phyloP scores from a whole-genome alignment of 1,140 invertebrate genomes.

The Lutraria rhynchaena region DNA sequence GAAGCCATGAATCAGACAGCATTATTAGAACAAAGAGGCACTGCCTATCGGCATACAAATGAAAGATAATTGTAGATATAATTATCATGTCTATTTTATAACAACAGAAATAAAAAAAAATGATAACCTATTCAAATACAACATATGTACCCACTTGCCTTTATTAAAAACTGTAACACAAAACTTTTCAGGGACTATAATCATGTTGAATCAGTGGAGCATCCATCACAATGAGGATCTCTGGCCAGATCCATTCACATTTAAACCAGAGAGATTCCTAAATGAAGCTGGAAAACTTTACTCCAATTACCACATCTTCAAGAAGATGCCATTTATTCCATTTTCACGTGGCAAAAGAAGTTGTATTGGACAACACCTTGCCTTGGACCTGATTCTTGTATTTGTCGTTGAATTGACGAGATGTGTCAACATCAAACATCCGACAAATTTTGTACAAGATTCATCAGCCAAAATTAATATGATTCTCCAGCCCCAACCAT shows the following conservation, averaged over 20 bases:
- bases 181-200: constrained; percentile 38
- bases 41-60: no score
- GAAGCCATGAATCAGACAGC: no score
- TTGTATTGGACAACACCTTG: constrained; percentile 42
- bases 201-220: constrained; percentile 27
- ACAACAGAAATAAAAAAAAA: no score
- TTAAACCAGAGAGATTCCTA: constrained; percentile 56
- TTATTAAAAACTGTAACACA: not conserved
- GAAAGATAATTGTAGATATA: not conserved
- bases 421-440: not conserved
- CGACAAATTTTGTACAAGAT: constrained; percentile 18
- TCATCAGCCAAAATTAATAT: constrained; percentile 16
- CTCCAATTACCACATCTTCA: constrained; percentile 34
- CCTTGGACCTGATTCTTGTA: constrained; percentile 39
- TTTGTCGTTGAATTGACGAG: constrained; percentile 1
- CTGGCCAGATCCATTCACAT: constrained; percentile 39
- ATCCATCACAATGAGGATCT: constrained; percentile 35
- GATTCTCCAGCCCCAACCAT: constrained; percentile 26
- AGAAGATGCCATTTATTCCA: constrained; percentile 50
- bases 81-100: not conserved
- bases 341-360: constrained; percentile 30
- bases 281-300: constrained; percentile 10
- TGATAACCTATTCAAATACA: not conserved
- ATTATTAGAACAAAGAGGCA: no score
- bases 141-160: not conserved